Percentiles rank a stretch among this genome's conserved stretches.
Conservation (phyloP, 2,113 vertebrate species). For the Plecotus auritus region DNA sequence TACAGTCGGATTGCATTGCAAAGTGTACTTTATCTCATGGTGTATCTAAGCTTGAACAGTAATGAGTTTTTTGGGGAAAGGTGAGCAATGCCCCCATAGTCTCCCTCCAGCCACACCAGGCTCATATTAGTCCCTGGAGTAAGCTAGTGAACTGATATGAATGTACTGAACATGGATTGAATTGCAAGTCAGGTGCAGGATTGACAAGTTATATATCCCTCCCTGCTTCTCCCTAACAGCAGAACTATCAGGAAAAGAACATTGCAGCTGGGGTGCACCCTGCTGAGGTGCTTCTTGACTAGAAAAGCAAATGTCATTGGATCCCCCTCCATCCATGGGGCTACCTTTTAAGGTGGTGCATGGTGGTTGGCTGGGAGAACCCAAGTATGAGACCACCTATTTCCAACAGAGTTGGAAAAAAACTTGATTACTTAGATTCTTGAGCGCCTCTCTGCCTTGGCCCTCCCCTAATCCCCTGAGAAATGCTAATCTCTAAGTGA, state of each 20-base stretch:
- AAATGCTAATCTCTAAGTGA: not conserved
- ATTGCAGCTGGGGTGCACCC: not conserved
- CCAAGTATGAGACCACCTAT: not conserved
- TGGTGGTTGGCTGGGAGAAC: not conserved
- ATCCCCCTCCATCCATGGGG: not conserved
- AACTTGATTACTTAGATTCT: not conserved
- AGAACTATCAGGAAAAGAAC: not conserved
- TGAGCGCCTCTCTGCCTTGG: not conserved
- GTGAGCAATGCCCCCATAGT: fast-evolving
- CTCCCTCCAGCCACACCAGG: not conserved
- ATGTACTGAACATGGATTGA: not conserved
- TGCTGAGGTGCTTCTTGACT: not conserved
- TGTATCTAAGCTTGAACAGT: not conserved
- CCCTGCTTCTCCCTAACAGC: not conserved
- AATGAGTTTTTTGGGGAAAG: not conserved
- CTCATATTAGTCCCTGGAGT: fast-evolving
- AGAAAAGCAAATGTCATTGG: not conserved
- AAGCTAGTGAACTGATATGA: fast-evolving
- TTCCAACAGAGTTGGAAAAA: not conserved
- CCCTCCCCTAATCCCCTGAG: not conserved
- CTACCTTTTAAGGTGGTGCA: not conserved
- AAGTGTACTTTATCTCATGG: not conserved
- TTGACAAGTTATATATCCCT: not conserved
- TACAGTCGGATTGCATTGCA: not conserved
- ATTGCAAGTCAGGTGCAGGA: not conserved